A percentile compares a stretch with the other conserved stretches of the same genome.
These are phyloP conservation scores for Cuniculus paca DNA, from an alignment of 2,797 vertebrate species.

Conservation along the genomic window DNA sequence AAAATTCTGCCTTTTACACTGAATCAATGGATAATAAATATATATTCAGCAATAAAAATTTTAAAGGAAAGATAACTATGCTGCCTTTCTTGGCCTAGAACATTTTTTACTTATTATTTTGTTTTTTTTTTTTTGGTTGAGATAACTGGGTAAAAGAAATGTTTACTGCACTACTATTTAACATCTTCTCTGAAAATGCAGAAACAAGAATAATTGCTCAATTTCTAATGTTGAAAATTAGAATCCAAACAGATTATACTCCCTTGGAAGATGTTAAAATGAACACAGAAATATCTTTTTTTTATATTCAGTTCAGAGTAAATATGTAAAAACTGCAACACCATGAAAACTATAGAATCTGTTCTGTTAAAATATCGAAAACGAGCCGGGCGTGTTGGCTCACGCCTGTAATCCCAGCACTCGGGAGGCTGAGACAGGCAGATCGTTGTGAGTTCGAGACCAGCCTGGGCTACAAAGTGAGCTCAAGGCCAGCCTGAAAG, in stretches of 20 bases:
- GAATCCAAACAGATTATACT: not conserved
- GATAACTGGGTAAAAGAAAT: not conserved
- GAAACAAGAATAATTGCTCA: not conserved
- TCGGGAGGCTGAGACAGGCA: too few relatives aligned
- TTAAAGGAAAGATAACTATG: conserved; percentile 8
- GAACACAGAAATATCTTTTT: not conserved
- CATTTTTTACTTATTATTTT: conserved; percentile 36
- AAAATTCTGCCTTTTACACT: not conserved
- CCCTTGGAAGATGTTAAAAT: not conserved
- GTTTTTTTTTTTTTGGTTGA: not conserved
- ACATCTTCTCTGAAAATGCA: not conserved
- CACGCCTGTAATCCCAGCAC: too few relatives aligned
- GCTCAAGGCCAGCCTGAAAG: too few relatives aligned
- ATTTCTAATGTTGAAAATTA: conserved; percentile 21
- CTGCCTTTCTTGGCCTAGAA: not conserved
- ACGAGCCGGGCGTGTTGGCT: too few relatives aligned
- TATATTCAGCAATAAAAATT: not conserved
- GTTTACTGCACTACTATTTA: not conserved
- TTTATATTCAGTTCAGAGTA: conserved; percentile 18
- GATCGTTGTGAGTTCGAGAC: too few relatives aligned
- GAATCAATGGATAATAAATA: not conserved
- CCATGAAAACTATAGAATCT: not conserved
- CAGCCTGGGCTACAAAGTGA: too few relatives aligned
- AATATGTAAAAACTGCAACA: not conserved
- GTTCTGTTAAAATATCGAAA: conserved; percentile 6